Evolutionary conservation across 2,888 invertebrate species (phyloP), one percentile per base, ranked within the genome.

Genomic region (Philonicus albiceps): DNA sequence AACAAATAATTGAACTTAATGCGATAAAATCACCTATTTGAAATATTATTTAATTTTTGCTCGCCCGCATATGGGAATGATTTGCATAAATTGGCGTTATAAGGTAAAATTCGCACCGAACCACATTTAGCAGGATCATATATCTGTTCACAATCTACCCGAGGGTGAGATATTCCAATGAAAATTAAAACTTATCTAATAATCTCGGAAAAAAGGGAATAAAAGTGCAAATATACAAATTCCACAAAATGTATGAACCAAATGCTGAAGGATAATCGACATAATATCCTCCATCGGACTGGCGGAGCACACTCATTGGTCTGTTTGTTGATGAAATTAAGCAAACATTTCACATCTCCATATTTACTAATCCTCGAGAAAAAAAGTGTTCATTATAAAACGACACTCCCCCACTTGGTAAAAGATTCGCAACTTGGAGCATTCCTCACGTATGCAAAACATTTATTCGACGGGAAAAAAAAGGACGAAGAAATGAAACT

Each of bases 331-430:
- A 76, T 76, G 76, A 76, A 76, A 76, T 76, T 76, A 76, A 40
- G 76, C 40, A 76, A 76, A 43, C 76, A 76, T 76, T 76, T 76
- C 76, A n/a, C 76, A 76, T 40, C 76, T 76, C 76, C 27, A 76
- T 27, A 40, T 76, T 76, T 76, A 40, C 37, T 43, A 37, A 76
- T 40, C 27, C 76, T 76, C 43, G 76, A n/a, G n/a, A 76, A 76
- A 76, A 37, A 75, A 27, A 37, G 76, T 37, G 40, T 76, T 37
- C 76, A 76, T 76, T 76, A 43, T 22, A 76, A 76, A 76, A n/a
- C 31, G 74, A 76, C 43, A 37, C 76, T 22, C 37, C 43, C 76
- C 43, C 76, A 76, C 76, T 75, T 75, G n/a, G 40, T 19, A 22
- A 22, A 76, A 43, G 19, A 76, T 43, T 73, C 31, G 27, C 72